phyloP scores from a whole-genome alignment of 2,888 invertebrate genomes.

The Sphecodes monilicornis region DNA sequence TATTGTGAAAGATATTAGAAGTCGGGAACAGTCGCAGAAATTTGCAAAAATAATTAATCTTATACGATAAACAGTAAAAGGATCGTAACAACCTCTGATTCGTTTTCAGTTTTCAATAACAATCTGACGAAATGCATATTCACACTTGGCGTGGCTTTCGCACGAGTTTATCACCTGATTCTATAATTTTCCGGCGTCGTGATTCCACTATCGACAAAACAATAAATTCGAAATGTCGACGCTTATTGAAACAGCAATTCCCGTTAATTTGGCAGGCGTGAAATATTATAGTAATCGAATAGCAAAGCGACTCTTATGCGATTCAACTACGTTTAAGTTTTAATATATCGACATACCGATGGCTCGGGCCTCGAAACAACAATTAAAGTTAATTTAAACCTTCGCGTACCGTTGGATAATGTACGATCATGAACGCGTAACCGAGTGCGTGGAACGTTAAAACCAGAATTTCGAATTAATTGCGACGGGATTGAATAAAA shows the following conservation, averaged over 20 bases:
- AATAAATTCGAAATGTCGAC: background rate
- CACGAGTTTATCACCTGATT: background rate
- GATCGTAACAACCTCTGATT: too few species aligned
- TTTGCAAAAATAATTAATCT: too few species aligned
- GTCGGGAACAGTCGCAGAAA: too few species aligned
- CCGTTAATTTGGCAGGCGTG: background rate
- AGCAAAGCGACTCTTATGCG: background rate
- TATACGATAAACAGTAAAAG: too few species aligned
- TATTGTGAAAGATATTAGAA: too few species aligned
- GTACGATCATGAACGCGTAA: background rate
- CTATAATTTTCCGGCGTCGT: background rate
- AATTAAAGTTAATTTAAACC: background rate
- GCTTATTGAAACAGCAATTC: background rate
- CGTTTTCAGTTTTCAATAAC: too few species aligned
- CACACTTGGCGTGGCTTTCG: background rate
- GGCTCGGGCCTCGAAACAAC: background rate
- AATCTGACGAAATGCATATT: too few species aligned
- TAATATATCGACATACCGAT: background rate
- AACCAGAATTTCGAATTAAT: background rate
- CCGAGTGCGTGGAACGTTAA: background rate
- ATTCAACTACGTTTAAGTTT: background rate
- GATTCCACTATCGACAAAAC: background rate
- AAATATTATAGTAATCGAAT: background rate
- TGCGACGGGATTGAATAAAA: background rate
- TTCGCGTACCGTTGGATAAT: background rate